Conservation (phyloP, 2,113 vertebrate species). For the Willisornis vidua region DNA sequence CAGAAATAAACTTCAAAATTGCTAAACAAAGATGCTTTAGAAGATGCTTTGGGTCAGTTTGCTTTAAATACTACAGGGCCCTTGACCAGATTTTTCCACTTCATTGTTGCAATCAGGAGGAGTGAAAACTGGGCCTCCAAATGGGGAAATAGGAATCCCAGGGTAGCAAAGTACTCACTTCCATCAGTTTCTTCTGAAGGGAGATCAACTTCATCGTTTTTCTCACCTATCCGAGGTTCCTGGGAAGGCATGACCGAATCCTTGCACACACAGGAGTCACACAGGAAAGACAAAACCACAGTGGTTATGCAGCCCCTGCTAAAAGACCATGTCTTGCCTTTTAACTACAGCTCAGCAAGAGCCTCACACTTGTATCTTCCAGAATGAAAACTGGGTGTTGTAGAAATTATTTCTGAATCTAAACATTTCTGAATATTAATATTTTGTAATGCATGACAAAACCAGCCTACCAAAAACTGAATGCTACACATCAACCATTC, state of each 20-base stretch:
- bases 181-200: slow-evolving; percentile 86
- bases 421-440: background rate
- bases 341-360: background rate
- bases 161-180: slow-evolving; percentile 76
- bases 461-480: background rate
- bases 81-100: background rate
- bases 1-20: background rate
- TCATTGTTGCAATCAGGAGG: background rate
- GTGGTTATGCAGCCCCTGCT: background rate
- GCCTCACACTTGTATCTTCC: background rate
- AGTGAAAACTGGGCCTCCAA: background rate
- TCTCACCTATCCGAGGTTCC: slow-evolving; percentile 88
- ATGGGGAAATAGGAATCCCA: background rate
- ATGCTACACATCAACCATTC: background rate
- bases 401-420: background rate
- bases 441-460: background rate
- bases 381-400: background rate
- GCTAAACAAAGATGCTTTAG: background rate
- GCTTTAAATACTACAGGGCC: background rate
- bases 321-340: background rate
- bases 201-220: slow-evolving; percentile 84
- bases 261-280: slow-evolving; percentile 58
- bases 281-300: background rate
- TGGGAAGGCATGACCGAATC: slow-evolving; percentile 99
- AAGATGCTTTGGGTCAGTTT: background rate